phyloP scores from a whole-genome alignment of 2,797 vertebrate species.

The Coccyzus lansbergi region DNA sequence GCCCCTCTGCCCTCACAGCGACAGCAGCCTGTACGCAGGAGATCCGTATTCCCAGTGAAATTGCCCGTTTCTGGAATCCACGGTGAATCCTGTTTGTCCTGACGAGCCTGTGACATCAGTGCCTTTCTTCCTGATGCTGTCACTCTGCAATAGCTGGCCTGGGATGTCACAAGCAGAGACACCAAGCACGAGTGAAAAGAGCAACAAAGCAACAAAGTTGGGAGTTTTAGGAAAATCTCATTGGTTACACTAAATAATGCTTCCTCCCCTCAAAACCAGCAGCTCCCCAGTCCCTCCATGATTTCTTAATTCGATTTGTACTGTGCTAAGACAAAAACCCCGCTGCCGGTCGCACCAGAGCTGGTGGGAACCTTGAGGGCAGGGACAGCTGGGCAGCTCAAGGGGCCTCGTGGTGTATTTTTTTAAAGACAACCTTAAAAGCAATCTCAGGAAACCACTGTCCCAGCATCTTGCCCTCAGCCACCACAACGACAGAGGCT shows the following conservation, averaged over 20 bases:
- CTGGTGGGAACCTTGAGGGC: neutral
- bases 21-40: neutral
- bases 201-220: neutral
- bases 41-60: neutral
- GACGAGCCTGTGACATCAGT: slow-evolving; percentile 66
- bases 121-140: slow-evolving; percentile 56
- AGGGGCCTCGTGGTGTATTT: neutral
- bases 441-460: slow-evolving; percentile 46
- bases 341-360: neutral
- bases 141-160: neutral
- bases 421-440: slow-evolving; percentile 36
- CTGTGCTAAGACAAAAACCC: neutral
- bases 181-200: neutral
- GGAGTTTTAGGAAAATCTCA: neutral
- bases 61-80: neutral
- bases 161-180: slow-evolving; percentile 41
- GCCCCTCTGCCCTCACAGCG: neutral
- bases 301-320: neutral
- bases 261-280: neutral
- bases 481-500: rapidly evolving
- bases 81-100: neutral
- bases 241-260: neutral
- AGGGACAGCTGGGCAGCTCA: rapidly evolving
- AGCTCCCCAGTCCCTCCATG: neutral
- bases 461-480: neutral